Percentiles rank a stretch among this genome's conserved stretches.
phyloP scores from a whole-genome alignment of 2,113 vertebrate genomes.

The Pseudopipra pipra region DNA sequence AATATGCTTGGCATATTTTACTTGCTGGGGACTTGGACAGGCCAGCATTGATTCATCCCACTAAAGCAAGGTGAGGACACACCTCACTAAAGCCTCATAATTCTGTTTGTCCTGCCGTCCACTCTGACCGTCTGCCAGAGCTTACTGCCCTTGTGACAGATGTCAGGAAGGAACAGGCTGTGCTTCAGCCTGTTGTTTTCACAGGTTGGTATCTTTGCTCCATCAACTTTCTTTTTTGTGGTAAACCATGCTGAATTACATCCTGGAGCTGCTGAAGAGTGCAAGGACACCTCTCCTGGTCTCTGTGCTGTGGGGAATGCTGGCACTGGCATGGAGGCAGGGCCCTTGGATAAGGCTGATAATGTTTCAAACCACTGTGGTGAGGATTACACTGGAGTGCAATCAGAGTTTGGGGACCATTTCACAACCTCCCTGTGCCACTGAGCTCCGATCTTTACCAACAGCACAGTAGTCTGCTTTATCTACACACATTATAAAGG shows the following conservation, averaged over 20 bases:
- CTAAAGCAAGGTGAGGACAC: not conserved
- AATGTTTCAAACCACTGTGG: not conserved
- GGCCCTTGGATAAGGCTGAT: not conserved
- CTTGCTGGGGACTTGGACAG: not conserved
- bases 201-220: not conserved
- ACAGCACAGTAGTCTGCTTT: not conserved
- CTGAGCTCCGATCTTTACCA: not conserved
- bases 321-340: not conserved
- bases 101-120: not conserved
- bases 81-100: not conserved
- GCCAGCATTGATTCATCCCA: not conserved
- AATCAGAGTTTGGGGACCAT: not conserved
- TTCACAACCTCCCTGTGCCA: not conserved
- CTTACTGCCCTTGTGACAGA: not conserved
- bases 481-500: not conserved
- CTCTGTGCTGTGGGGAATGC: not conserved
- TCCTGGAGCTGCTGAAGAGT: not conserved
- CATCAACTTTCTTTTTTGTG: not conserved
- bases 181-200: not conserved
- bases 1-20: not conserved
- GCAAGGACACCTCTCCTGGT: no score
- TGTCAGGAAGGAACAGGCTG: not conserved
- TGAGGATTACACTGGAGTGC: not conserved
- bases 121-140: not conserved
- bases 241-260: not conserved